Percentiles rank a stretch among this genome's conserved stretches.
These are phyloP conservation scores for Cotesia typhae DNA, from an alignment of 1,140 invertebrate genomes.

Conservation along the genomic window DNA sequence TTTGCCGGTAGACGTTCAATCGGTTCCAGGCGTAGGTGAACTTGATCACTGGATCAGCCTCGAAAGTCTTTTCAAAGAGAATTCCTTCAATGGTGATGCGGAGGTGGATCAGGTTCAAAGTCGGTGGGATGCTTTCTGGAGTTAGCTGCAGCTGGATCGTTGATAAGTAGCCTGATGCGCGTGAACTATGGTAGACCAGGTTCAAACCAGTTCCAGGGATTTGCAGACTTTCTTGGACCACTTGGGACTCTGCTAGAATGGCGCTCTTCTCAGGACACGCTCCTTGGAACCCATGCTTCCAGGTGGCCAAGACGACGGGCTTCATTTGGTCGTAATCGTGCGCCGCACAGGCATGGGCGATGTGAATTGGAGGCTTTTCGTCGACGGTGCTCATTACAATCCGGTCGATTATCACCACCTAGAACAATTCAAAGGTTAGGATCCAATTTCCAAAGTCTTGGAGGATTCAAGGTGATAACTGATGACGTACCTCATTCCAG, in stretches of 20 bases:
- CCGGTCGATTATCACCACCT: conserved; percentile 90
- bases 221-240: conserved; percentile 91
- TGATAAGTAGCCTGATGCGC: conserved; percentile 90
- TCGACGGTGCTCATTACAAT: conserved; percentile 86
- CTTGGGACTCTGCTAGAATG: conserved; percentile 93
- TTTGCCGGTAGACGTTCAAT: conserved; percentile 94
- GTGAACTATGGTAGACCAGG: conserved; percentile 93
- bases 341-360: conserved; percentile 81
- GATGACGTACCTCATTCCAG: conserved; percentile 89
- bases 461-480: conserved; percentile 31
- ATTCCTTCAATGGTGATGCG: conserved; percentile 94
- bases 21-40: conserved; percentile 97
- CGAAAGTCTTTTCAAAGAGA: conserved; percentile 90
- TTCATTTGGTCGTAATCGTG: conserved; percentile 95
- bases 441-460: background rate
- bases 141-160: conserved; percentile 95
- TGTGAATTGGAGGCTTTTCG: conserved; percentile 71
- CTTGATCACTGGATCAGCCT: conserved; percentile 94
- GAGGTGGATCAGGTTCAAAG: conserved; percentile 86
- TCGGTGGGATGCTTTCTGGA: conserved; percentile 81
- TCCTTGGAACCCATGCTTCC: conserved; percentile 96
- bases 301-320: conserved; percentile 92
- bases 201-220: conserved; percentile 93
- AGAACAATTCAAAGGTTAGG: conserved; percentile 24
- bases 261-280: conserved; percentile 91